Base-by-base conservation (phyloP, 2,888 invertebrate genomes). In the Eurytoma adleriae region DNA sequence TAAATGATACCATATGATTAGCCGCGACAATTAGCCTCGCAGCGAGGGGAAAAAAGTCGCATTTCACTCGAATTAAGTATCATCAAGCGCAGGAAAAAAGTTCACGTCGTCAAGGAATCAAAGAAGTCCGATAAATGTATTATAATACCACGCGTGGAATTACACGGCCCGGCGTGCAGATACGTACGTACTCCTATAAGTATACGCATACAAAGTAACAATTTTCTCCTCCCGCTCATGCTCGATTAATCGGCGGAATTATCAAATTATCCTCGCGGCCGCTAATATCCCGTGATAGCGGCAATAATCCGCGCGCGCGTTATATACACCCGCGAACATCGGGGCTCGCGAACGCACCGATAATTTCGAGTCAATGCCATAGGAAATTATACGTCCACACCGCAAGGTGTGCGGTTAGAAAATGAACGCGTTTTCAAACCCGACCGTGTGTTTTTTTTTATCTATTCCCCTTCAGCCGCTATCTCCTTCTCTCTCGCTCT, bases 241-340 rank as follows among this genome's bases (percentile, higher is more conserved):
- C 67, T 73, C 69, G 78, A 78, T 81, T 81, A 74, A 78, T 78
- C 72, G 78, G 20, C 50, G 56, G 66, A 79, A 76, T 81, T 79
- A 79, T 79, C 81, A 61, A 81, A 81, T 76, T 79, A 72, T 79
- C 64, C 66, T 71, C 59, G 78, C 27, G 27, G 66, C 59, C 57
- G 68, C 68, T 81, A 78, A 77, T 77, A 73, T 27, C 2, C 64
- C 30, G n/a, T 40, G 64, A 71, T 66, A 73, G 54, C 52, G 13
- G 56, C 70, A 64, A 52, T 62, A 20, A 72, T 52, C 16, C 56
- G 10, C 40, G 20, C 52, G 27, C 52, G 16, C 62, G n/a, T n/a
- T 20, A 48, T 24, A 48, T 69, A 69, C 54, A 69, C 54, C 13
- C 54, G 24, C 24, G 30, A 30, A 13, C 27, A 52, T 24, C n/a